Conservation (phyloP, 2,797 vertebrate genomes). For the Pseudotriccus pelzelni region DNA sequence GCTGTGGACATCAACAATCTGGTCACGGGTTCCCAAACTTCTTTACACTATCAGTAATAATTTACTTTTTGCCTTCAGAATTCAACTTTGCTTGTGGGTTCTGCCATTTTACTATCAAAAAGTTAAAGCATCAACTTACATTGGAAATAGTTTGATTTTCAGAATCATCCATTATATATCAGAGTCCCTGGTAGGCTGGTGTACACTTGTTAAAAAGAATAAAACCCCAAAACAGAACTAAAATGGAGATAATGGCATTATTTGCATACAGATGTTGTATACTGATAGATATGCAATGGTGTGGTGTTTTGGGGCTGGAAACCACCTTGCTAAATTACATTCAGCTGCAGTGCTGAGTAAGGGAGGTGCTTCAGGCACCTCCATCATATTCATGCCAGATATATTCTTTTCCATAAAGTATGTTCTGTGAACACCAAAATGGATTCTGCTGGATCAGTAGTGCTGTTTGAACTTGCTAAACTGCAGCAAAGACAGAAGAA, state of each 20-base stretch:
- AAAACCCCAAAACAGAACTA: not conserved
- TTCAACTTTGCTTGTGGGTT: not conserved
- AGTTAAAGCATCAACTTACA: not conserved
- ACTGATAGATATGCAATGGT: not conserved
- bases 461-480: not conserved
- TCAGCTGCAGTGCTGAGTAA: not conserved
- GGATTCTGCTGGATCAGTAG: not conserved
- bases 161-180: not conserved
- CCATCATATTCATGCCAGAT: not conserved
- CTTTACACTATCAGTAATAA: not conserved
- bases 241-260: not conserved
- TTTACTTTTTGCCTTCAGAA: not conserved
- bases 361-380: not conserved
- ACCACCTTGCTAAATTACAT: not conserved
- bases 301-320: not conserved
- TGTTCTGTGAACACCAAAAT: not conserved
- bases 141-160: not conserved
- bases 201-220: not conserved
- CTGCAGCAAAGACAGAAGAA: not conserved
- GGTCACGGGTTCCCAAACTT: not conserved
- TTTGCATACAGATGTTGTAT: not conserved
- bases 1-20: fast-evolving
- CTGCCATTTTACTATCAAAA: not conserved
- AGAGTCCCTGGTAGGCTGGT: not conserved
- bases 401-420: not conserved